Evolutionary conservation across 2,113 vertebrate genomes (phyloP).

Genomic region (Grallaria varia): DNA sequence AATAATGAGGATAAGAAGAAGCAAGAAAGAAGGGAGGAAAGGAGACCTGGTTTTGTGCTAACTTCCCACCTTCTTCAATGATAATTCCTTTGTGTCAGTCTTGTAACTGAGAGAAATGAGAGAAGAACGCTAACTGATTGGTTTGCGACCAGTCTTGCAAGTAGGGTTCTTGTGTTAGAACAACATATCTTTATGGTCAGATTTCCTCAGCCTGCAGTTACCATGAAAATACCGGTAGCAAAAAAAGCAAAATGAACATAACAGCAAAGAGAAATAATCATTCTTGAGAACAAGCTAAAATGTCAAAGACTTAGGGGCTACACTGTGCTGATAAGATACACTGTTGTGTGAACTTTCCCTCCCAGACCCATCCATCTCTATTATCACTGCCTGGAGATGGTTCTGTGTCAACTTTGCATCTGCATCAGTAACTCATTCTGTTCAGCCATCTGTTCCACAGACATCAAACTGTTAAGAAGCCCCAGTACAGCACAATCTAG

Average conservation of each 20-base stretch:
- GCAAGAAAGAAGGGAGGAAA: background rate
- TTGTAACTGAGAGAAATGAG: background rate
- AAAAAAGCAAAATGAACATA: background rate
- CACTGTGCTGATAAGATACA: background rate
- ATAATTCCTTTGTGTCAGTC: background rate
- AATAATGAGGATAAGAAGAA: background rate
- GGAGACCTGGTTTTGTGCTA: background rate
- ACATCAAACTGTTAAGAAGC: constrained; percentile 52
- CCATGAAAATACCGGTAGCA: background rate
- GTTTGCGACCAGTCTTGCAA: background rate
- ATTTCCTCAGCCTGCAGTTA: background rate
- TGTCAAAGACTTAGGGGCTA: background rate
- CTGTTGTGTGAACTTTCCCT: background rate
- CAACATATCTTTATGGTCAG: background rate
- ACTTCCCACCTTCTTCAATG: background rate
- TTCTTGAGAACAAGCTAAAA: background rate
- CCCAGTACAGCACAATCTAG: constrained; percentile 34
- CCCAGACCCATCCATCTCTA: constrained; percentile 14
- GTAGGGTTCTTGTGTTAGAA: background rate
- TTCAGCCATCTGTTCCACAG: constrained; percentile 63
- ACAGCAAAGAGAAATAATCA: background rate
- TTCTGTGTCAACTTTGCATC: constrained; percentile 53
- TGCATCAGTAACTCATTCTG: constrained; percentile 63
- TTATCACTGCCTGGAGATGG: constrained; percentile 46
- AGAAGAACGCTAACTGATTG: background rate